Percentiles rank a stretch among this genome's conserved stretches.
Evolutionary conservation across 2,888 invertebrate species (phyloP).

Genomic region (Scelioninae gen. 2): DNA sequence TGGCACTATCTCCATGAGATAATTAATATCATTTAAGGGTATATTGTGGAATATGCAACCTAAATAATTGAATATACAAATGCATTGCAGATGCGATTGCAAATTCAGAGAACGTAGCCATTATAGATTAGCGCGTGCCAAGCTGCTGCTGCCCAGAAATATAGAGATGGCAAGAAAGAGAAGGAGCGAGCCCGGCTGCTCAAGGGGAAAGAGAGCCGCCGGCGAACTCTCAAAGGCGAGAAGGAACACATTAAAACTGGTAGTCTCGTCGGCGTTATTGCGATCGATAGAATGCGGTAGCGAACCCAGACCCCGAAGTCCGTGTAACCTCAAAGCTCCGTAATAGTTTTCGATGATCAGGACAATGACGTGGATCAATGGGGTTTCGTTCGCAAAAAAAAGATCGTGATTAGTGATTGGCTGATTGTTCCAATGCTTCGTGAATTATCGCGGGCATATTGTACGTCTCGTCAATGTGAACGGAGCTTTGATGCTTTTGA

Average conservation of each 20-base stretch:
- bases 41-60: conserved; percentile 26
- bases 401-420: conserved; percentile 56
- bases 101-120: conserved; percentile 47
- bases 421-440: conserved; percentile 52
- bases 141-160: conserved; percentile 35
- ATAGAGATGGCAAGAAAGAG: conserved; percentile 33
- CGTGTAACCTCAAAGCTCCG: conserved; percentile 27
- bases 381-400: conserved; percentile 45
- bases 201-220: conserved; percentile 20
- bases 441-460: conserved; percentile 50
- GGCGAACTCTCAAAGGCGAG: conserved; percentile 47
- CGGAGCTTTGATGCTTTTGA: conserved; percentile 60
- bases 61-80: conserved; percentile 42
- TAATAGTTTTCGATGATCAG: conserved; percentile 50
- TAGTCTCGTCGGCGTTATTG: conserved; percentile 44
- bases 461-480: conserved; percentile 55
- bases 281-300: conserved; percentile 51
- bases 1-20: conserved; percentile 8
- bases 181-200: conserved; percentile 9
- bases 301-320: conserved; percentile 22
- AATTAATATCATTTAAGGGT: conserved; percentile 32
- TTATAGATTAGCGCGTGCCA: conserved; percentile 54
- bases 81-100: conserved; percentile 25
- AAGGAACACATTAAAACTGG: conserved; percentile 52
- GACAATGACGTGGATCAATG: conserved; percentile 51